Evolutionary conservation across 2,888 invertebrate genomes (phyloP).

Genomic region (Diadegma fenestrale): DNA sequence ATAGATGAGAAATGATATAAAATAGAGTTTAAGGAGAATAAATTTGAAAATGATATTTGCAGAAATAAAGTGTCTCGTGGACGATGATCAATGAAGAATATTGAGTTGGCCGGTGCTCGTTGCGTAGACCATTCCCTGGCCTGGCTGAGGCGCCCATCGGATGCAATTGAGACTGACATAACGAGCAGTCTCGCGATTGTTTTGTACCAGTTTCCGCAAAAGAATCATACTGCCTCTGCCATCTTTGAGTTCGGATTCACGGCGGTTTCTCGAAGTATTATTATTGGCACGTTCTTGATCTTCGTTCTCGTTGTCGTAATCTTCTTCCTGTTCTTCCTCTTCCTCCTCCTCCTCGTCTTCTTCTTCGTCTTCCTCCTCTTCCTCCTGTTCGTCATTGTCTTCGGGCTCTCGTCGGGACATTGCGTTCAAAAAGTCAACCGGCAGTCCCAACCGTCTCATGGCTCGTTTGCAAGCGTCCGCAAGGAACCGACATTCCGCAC

Average conservation of each 20-base stretch:
- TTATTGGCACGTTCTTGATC: constrained; percentile 46
- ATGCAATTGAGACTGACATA: constrained; percentile 93
- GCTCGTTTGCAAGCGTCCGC: constrained; percentile 76
- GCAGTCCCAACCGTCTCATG: constrained; percentile 80
- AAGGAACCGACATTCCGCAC: constrained; percentile 3
- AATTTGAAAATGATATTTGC: constrained; percentile 54
- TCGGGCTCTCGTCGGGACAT: constrained; percentile 16
- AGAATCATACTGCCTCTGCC: constrained; percentile 85
- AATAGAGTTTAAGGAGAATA: constrained; percentile 69
- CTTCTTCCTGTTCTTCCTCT: constrained; percentile 78
- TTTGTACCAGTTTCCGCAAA: constrained; percentile 89
- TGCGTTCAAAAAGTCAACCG: constrained; percentile 66
- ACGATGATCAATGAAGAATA: constrained; percentile 85
- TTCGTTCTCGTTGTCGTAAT: constrained; percentile 81
- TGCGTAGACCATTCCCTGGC: constrained; percentile 94
- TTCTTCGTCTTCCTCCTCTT: background rate
- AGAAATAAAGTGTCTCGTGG: background rate
- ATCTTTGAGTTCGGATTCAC: constrained; percentile 73
- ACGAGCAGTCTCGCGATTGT: constrained; percentile 87
- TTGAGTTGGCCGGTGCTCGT: constrained; percentile 94
- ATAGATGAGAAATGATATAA: constrained; percentile 58
- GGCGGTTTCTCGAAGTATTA: constrained; percentile 70
- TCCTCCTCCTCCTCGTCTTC: constrained; percentile 41
- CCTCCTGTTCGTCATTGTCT: constrained; percentile 2
- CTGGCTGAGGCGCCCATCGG: constrained; percentile 93